Base-by-base conservation (phyloP, 64 coral and sea anemone species). In the Montipora foliosa region DNA sequence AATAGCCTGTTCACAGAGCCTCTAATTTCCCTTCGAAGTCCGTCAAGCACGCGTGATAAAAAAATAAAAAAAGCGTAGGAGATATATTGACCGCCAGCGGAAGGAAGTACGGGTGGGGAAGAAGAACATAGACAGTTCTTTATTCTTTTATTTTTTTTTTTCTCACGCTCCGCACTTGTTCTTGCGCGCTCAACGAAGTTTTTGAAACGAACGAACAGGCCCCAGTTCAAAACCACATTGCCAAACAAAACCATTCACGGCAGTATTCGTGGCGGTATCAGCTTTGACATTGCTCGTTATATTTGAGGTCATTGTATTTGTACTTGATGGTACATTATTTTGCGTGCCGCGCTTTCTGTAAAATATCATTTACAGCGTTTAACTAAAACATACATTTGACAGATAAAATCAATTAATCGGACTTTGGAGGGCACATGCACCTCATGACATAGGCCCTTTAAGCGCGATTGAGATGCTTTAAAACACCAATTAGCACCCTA, bases 401-500 rank as follows among this genome's bases (percentile, higher is more conserved):
- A 69, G n/a, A 69, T 69, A 69, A 69, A 55, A 55, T 55, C 52
- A 69, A 69, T 69, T 69, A 69, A 69, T 14, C 5, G 67, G 67
- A 69, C 67, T 69, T 69, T 69, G 67, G 67, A 69, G 67, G 3
- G 67, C 67, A 69, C 67, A 69, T 69, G 67, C 67, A 69, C 67
- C 67, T 69, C 67, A 69, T 69, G 67, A 69, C 67, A 69, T 69
- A 69, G 67, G 14, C 67, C 67, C 67, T 69, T 69, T 69, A 69
- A 69, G 67, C 67, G 67, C 16, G 67, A 69, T 69, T 69, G 67
- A 69, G 67, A 69, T 69, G 67, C 67, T 69, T 69, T 69, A 3
- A 69, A 69, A 69, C n/a, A 69, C 67, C 67, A 69, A 69, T 69
- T 69, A 69, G 67, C 67, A 69, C 67, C 67, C 67, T 69, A 69